Conservation (phyloP, 2,113 vertebrate genomes). For the Tachysurus vachellii region DNA sequence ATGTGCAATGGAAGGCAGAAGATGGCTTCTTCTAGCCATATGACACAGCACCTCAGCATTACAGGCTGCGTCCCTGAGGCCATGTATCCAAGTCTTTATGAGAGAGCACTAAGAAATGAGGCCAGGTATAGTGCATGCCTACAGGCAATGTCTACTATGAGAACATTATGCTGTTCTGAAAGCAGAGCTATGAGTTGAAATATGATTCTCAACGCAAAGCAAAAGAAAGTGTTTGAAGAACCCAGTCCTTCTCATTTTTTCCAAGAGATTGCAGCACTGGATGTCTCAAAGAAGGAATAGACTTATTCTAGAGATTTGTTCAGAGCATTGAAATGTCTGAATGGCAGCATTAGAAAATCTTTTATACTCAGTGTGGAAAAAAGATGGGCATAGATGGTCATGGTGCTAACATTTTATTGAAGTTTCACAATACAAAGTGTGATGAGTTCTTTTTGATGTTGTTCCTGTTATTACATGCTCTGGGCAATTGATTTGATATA, state of each 20-base stretch:
- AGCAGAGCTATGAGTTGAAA: background rate
- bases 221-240: slow-evolving; percentile 3
- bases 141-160: slow-evolving; percentile 16
- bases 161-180: slow-evolving; percentile 8
- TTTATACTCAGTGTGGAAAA: background rate
- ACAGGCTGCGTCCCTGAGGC: background rate
- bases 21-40: slow-evolving; percentile 17
- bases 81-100: slow-evolving; percentile 3
- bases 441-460: background rate
- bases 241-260: background rate
- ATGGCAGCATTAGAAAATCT: background rate
- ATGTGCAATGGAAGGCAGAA: background rate
- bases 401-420: background rate
- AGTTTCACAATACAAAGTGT: background rate
- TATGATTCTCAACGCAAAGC: slow-evolving; percentile 13
- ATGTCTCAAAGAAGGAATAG: background rate
- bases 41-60: background rate
- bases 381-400: background rate
- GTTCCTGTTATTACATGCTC: background rate
- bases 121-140: slow-evolving; percentile 25
- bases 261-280: background rate
- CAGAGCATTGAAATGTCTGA: background rate
- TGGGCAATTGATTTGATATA: background rate
- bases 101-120: slow-evolving; percentile 16
- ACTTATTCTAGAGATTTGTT: background rate